Evolutionary conservation across 1,140 invertebrate genomes (phyloP).

Genomic region (Cataglyphis hispanica): DNA sequence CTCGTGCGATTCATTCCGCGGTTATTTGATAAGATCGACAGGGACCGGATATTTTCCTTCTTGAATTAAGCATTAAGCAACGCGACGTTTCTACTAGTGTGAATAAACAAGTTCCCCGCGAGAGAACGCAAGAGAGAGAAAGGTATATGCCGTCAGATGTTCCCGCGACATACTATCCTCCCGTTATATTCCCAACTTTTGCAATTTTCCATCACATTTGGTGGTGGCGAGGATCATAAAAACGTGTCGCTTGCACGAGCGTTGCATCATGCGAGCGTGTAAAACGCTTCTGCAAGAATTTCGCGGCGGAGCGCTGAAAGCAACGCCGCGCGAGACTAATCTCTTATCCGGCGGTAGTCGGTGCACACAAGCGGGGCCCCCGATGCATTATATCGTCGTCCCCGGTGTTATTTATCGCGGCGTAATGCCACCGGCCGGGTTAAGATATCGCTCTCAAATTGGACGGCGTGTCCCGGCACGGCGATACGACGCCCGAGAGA

Average conservation of each 20-base stretch:
- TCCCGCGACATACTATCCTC: not conserved
- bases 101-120: not conserved
- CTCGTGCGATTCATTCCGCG: not conserved
- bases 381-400: conserved; percentile 48
- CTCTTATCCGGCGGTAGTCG: conserved; percentile 51
- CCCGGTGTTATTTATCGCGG: conserved; percentile 76
- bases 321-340: conserved; percentile 36
- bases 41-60: conserved; percentile 11
- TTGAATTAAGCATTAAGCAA: conserved; percentile 43
- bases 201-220: conserved; percentile 32
- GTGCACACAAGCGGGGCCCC: not conserved
- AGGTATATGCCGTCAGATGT: not conserved
- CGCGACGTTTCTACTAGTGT: not conserved
- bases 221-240: not conserved
- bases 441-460: conserved; percentile 81
- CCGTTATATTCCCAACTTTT: conserved; percentile 13
- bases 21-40: conserved; percentile 38
- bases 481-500: conserved; percentile 72
- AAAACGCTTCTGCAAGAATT: conserved; percentile 16
- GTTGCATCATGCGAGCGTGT: not conserved
- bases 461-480: conserved; percentile 69
- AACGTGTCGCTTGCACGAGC: conserved; percentile 42
- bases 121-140: not conserved
- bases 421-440: conserved; percentile 75
- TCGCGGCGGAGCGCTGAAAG: conserved; percentile 30